These are phyloP conservation scores for Leptinotarsa undecemlineata DNA, from an alignment of 1,140 invertebrate species.

Conservation along the genomic window DNA sequence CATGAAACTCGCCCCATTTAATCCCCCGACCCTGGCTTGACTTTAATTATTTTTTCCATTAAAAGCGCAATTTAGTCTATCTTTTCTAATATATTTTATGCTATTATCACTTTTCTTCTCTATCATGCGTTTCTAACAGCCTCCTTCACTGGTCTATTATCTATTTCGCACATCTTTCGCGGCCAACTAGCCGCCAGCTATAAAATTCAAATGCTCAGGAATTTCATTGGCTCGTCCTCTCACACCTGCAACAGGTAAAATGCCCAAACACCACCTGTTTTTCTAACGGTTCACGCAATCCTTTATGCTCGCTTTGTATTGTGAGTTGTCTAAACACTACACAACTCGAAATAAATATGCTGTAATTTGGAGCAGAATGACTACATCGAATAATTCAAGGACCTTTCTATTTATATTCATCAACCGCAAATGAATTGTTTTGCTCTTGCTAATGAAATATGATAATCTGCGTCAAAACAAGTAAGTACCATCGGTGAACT, in stretches of 20 bases:
- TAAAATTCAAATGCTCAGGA: no score
- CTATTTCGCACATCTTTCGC: no score
- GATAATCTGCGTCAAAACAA: constrained; percentile 10
- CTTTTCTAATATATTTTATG: no score
- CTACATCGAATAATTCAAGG: constrained; percentile 21
- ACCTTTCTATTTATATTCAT: constrained; percentile 24
- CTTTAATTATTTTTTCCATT: no score
- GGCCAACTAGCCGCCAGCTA: no score
- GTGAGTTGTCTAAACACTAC: neutral
- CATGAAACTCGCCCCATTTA: no score
- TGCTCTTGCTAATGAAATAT: constrained; percentile 16
- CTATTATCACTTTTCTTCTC: no score
- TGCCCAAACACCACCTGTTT: neutral
- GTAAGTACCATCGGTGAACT: neutral
- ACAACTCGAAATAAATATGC: constrained; percentile 4
- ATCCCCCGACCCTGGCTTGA: no score
- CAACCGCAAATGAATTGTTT: constrained; percentile 1
- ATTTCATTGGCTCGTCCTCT: no score
- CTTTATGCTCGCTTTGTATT: neutral
- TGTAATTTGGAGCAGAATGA: constrained; percentile 11
- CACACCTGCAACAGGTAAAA: neutral
- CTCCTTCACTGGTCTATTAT: no score
- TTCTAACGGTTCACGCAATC: neutral
- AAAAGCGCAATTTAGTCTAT: no score
- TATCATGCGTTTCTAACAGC: no score